phyloP scores from a whole-genome alignment of 2,797 vertebrate species.

The Choloepus didactylus region DNA sequence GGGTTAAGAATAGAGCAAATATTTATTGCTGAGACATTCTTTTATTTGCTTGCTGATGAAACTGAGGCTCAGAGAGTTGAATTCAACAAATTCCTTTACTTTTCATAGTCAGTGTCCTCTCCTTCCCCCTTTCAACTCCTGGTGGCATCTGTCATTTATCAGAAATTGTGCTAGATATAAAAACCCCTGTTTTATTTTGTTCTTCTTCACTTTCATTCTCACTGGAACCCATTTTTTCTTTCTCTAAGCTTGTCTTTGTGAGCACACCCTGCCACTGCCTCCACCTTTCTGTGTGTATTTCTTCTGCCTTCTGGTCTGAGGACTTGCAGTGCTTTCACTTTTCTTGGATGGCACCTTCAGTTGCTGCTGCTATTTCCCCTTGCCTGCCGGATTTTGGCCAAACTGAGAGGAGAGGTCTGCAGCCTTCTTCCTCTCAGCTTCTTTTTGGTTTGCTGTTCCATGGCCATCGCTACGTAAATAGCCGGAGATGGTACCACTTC shows the following conservation, averaged over 20 bases:
- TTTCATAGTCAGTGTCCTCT: background rate
- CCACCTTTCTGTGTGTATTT: too few relatives aligned
- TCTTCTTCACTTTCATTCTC: too few relatives aligned
- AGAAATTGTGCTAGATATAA: rapidly evolving
- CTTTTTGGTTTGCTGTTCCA: rapidly evolving
- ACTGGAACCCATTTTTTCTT: background rate
- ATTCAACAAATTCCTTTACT: background rate
- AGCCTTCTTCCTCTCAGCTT: rapidly evolving
- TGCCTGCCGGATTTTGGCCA: background rate
- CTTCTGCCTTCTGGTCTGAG: too few relatives aligned
- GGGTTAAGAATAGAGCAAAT: rapidly evolving
- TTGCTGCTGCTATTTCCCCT: rapidly evolving
- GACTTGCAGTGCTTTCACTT: rapidly evolving
- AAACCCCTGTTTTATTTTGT: background rate
- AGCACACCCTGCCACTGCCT: too few relatives aligned
- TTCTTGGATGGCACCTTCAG: background rate
- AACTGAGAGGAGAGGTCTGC: background rate
- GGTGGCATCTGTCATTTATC: background rate
- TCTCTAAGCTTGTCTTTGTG: background rate
- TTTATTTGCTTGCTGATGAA: background rate
- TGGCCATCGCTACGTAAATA: background rate
- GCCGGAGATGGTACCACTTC: rapidly evolving
- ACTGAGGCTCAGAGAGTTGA: background rate
- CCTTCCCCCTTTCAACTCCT: background rate
- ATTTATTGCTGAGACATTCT: background rate